Base-by-base conservation (phyloP, 2,113 vertebrate genomes). In the Leucopsar rothschildi region DNA sequence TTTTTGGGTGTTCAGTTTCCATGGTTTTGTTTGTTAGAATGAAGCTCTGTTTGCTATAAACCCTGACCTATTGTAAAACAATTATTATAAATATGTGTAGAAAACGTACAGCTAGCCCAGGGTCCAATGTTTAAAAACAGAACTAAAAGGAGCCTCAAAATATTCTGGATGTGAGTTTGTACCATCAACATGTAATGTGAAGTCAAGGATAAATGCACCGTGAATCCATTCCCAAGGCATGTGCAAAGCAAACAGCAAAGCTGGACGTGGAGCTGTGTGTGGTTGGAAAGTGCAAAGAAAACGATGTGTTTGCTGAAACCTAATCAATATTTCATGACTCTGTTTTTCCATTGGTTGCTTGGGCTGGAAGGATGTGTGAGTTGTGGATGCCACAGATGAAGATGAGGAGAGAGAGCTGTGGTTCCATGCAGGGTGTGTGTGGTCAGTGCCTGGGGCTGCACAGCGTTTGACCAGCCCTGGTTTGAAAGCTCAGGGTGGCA, bases 341-440 rank as follows among this genome's bases (percentile, higher is more conserved):
- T 37, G 8, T 37, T 37, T 53, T 59, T 18, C 59, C 76, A 14
- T 16, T 47, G 47, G 14, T 82, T 76, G 9, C 47, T 28, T 37
- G 16, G 42, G 23, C 20, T 28, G 39, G 66, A 55, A n/a, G 70
- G 47, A 10, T 31, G 33, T 27, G 45, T 35, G 57, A 49, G 10
- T 28, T 79, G 35, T 61, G 66, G 15, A 14, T 75, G 59, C 69
- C 25, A 1, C 18, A 21, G 44, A 22, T 18, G 10, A 47, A 28
- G 57, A 7, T 17, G 0, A 0, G 21, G 11, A 47, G 28, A 35
- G 66, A 49, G 27, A 76, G 57, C 19, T 8, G 0, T n/a, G 27
- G 31, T 35, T 61, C 31, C 6, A 0, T 1, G 21, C 49, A 39
- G 56, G 35, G 6, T 15, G 22, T 75, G 35, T 35, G 40, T 19